Evolutionary conservation across 2,888 invertebrate species (phyloP).

Genomic region (Epicampocera succincta): DNA sequence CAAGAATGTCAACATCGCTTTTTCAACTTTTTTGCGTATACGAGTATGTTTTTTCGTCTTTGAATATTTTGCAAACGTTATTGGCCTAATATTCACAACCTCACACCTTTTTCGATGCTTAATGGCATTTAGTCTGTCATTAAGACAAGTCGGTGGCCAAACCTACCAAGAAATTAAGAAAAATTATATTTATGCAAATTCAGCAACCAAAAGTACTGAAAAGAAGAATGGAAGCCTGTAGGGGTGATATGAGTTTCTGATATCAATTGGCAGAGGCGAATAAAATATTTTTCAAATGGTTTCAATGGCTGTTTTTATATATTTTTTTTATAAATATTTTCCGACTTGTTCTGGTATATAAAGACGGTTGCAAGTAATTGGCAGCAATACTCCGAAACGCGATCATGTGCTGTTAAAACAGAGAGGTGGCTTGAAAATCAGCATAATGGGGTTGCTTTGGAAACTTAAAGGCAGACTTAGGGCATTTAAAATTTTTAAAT

Average conservation of each 20-base stretch:
- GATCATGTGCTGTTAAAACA: constrained; percentile 2
- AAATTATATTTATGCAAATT: constrained; percentile 56
- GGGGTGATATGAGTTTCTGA: constrained; percentile 27
- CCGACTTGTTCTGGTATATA: constrained; percentile 32
- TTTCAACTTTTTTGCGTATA: no score
- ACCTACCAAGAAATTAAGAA: constrained; percentile 45
- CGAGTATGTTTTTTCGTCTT: neutral
- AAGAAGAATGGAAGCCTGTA: constrained; percentile 13
- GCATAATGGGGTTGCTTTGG: neutral
- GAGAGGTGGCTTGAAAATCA: constrained; percentile 18
- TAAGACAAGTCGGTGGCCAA: constrained; percentile 58
- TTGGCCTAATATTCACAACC: constrained; percentile 54
- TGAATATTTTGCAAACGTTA: constrained; percentile 9
- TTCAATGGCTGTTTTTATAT: constrained; percentile 4
- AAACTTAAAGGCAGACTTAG: neutral
- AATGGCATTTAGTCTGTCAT: constrained; percentile 69
- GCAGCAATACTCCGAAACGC: constrained; percentile 27
- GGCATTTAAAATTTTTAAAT: no score
- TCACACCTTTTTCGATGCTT: constrained; percentile 68
- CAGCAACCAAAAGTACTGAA: neutral
- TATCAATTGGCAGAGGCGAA: constrained; percentile 20
- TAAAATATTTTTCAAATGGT: constrained; percentile 53
- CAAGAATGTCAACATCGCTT: constrained; percentile 45
- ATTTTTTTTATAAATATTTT: constrained; percentile 26
- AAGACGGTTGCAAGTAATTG: constrained; percentile 59